phyloP scores from a whole-genome alignment of 1,140 invertebrate species.

The Drosophila insularis region DNA sequence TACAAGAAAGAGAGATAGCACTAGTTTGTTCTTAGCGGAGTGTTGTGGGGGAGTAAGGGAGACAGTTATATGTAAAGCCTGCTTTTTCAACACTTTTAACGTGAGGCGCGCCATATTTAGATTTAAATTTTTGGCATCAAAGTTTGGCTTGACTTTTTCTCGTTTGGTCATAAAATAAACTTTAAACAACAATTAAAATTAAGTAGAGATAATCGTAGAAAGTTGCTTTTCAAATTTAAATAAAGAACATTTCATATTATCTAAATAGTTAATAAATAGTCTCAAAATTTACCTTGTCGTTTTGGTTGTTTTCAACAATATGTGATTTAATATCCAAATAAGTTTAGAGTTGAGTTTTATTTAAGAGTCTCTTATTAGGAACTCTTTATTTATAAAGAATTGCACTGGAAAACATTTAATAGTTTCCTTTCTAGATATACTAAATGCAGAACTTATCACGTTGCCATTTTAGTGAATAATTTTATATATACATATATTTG shows the following conservation, averaged over 20 bases:
- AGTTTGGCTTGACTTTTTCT: no score
- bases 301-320: conserved; percentile 12
- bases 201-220: no score
- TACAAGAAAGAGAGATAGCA: not conserved
- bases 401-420: conserved; percentile 7
- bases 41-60: not conserved
- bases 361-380: not conserved
- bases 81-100: not conserved
- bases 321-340: conserved; percentile 40
- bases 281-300: conserved; percentile 37
- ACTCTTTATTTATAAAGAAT: not conserved
- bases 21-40: not conserved
- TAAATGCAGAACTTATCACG: not conserved
- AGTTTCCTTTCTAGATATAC: not conserved
- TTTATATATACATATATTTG: conserved; percentile 30
- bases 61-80: not conserved
- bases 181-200: no score
- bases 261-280: no score
- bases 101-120: not conserved
- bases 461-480: conserved; percentile 19
- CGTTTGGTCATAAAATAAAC: no score
- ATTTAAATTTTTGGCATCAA: not conserved
- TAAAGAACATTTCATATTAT: no score
- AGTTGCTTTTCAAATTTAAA: no score
- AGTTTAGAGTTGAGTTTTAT: conserved; percentile 15